Evolutionary conservation across 2,113 vertebrate genomes (phyloP).

Genomic region (Mesitornis unicolor): DNA sequence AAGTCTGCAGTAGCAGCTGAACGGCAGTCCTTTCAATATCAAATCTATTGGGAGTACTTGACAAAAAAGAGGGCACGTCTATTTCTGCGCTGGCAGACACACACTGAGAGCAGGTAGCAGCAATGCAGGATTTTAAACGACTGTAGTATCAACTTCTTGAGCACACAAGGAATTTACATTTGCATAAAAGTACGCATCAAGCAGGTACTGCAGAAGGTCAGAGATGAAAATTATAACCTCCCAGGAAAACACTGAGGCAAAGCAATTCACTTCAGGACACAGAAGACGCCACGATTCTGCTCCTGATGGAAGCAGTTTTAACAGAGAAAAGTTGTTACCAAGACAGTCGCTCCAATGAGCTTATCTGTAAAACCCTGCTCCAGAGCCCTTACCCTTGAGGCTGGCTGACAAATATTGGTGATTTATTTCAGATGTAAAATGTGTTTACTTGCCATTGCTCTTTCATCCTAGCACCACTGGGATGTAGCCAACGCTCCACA

Average conservation of each 20-base stretch:
- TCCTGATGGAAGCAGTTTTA: not conserved
- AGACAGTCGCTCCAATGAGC: not conserved
- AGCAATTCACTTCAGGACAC: not conserved
- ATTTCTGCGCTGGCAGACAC: slow-evolving; percentile 2
- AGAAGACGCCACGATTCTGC: not conserved
- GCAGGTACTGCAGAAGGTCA: not conserved
- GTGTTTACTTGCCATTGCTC: not conserved
- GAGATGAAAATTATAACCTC: slow-evolving; percentile 9
- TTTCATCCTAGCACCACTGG: slow-evolving; percentile 5
- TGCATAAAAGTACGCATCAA: slow-evolving; percentile 6
- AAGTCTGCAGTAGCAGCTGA: not conserved
- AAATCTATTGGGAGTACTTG: not conserved
- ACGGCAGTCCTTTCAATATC: not conserved
- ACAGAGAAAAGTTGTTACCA: not conserved
- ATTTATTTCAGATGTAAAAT: slow-evolving; percentile 24
- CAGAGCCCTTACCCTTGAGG: not conserved
- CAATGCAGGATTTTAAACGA: slow-evolving; percentile 1
- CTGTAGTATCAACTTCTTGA: slow-evolving; percentile 37
- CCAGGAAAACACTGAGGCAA: not conserved
- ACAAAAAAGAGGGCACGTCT: slow-evolving; percentile 31
- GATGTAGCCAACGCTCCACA: not conserved
- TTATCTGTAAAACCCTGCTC: not conserved
- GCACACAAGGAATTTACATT: slow-evolving; percentile 40
- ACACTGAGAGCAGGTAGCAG: not conserved
- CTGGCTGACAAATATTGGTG: not conserved